Evolutionary conservation across 1,140 invertebrate species (phyloP).

Genomic region (Augochlora pura): DNA sequence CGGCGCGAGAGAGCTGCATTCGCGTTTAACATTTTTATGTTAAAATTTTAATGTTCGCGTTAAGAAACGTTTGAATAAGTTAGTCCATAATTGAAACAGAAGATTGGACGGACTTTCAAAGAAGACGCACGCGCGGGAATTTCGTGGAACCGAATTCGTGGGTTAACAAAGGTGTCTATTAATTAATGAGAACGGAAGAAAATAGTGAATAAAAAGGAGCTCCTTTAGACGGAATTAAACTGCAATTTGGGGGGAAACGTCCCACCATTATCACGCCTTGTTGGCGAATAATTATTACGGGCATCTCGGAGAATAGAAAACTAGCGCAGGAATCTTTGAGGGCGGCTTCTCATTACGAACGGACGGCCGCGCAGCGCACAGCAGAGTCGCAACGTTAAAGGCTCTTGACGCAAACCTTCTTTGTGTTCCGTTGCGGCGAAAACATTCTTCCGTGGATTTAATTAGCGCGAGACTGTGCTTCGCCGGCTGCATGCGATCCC

Average conservation of each 20-base stretch:
- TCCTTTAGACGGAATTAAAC: not conserved
- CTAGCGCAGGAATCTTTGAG: not conserved
- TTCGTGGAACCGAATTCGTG: too few species aligned
- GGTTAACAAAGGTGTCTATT: not conserved
- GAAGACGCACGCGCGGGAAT: too few species aligned
- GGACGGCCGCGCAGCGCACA: not conserved
- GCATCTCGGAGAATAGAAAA: not conserved
- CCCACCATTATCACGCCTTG: not conserved
- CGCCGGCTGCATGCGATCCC: too few species aligned
- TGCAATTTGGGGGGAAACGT: not conserved
- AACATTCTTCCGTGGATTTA: constrained; percentile 23
- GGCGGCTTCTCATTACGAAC: not conserved
- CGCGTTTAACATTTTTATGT: too few species aligned
- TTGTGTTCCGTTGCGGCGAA: not conserved
- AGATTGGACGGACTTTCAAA: too few species aligned
- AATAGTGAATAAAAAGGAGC: not conserved
- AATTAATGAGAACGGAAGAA: not conserved
- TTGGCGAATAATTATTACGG: not conserved
- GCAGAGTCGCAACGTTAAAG: not conserved
- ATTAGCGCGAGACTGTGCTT: constrained; percentile 14
- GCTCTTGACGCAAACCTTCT: not conserved
- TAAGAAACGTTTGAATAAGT: too few species aligned
- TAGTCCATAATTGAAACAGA: too few species aligned
- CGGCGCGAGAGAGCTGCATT: too few species aligned
- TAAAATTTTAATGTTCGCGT: too few species aligned